Conservation (phyloP, 2,888 invertebrate genomes). For the Aspidiotus destructor region DNA sequence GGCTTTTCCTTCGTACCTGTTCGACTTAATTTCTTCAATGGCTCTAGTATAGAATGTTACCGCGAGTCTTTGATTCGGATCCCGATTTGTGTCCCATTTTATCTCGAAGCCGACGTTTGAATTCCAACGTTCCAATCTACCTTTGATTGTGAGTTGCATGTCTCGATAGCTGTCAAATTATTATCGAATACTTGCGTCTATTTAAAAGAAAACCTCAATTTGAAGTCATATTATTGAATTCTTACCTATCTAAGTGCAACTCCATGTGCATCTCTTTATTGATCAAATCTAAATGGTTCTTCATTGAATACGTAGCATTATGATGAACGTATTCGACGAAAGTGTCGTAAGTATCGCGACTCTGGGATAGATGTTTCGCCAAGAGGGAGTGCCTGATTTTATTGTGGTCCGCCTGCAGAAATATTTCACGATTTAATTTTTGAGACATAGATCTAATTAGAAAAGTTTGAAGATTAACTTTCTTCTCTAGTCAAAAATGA, state of each 20-base stretch:
- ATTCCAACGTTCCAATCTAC: conserved; percentile 50
- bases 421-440: too few relatives aligned
- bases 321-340: conserved; percentile 58
- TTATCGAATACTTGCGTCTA: too few relatives aligned
- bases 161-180: conserved; percentile 56
- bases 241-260: conserved; percentile 68
- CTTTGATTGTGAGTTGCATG: conserved; percentile 57
- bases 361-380: conserved; percentile 53
- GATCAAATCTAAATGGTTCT: conserved; percentile 54
- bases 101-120: conserved; percentile 62
- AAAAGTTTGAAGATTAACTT: neutral
- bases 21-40: conserved; percentile 1
- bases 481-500: too few relatives aligned
- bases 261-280: conserved; percentile 59
- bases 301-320: conserved; percentile 55
- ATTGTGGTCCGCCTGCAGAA: conserved; percentile 51
- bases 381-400: conserved; percentile 57
- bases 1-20: conserved; percentile 33
- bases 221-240: conserved; percentile 35
- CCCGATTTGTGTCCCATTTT: conserved; percentile 78
- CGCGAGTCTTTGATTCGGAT: conserved; percentile 63
- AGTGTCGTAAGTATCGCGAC: conserved; percentile 51
- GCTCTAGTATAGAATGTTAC: conserved; percentile 41
- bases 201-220: too few relatives aligned
- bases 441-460: neutral